phyloP scores from a whole-genome alignment of 2,113 vertebrate genomes.

The Lasiurus borealis region DNA sequence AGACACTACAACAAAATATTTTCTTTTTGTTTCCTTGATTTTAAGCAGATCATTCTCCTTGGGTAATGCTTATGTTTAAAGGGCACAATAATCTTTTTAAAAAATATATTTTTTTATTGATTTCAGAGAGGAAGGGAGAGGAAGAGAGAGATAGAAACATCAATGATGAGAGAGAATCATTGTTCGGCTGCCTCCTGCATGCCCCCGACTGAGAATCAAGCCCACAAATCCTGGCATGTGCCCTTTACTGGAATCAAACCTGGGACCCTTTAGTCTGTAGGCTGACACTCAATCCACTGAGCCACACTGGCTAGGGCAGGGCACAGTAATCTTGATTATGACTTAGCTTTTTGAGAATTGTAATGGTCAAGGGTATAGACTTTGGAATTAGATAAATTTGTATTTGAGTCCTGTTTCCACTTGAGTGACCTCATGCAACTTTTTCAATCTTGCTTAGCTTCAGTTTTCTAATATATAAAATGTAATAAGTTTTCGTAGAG shows the following conservation, averaged over 20 bases:
- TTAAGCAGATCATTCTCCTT: not conserved
- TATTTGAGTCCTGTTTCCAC: not conserved
- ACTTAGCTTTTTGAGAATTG: conserved; percentile 11
- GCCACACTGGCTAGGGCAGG: too few relatives aligned
- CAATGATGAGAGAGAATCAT: too few relatives aligned
- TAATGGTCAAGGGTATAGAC: not conserved
- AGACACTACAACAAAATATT: not conserved
- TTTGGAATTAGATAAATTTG: not conserved
- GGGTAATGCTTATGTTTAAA: not conserved
- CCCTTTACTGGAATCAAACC: too few relatives aligned
- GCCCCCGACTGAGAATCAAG: too few relatives aligned
- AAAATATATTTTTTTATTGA: too few relatives aligned
- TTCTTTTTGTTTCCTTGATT: not conserved
- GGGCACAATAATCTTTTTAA: not conserved
- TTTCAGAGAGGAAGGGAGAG: too few relatives aligned
- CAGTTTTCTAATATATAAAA: conserved; percentile 21
- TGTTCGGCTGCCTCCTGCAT: too few relatives aligned
- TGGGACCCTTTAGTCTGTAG: too few relatives aligned
- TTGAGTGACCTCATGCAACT: not conserved
- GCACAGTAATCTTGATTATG: not conserved
- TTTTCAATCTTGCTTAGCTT: not conserved
- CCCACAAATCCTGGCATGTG: too few relatives aligned
- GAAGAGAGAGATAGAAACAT: too few relatives aligned
- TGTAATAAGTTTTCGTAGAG: not conserved
- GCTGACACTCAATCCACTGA: too few relatives aligned